Conservation (phyloP, 2,888 invertebrate species). For the Amphipoea oculea region DNA sequence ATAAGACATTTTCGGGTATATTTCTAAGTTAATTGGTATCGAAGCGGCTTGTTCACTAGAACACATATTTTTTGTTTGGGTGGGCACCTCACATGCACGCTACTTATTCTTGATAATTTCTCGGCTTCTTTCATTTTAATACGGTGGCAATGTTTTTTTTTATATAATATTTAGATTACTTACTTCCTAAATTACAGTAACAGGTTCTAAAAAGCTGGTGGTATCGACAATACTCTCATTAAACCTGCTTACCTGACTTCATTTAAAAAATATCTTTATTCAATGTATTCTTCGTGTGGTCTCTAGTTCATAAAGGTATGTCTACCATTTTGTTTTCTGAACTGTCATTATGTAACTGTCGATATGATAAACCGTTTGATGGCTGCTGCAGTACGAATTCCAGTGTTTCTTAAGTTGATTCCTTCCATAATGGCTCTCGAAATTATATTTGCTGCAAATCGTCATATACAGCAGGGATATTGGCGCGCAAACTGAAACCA, state of each 20-base stretch:
- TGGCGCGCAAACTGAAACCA: too few relatives aligned
- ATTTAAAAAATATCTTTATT: constrained; percentile 21
- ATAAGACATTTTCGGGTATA: constrained; percentile 79
- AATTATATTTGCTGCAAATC: too few relatives aligned
- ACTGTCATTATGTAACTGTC: too few relatives aligned
- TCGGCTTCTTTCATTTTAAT: constrained; percentile 37
- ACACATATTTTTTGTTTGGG: constrained; percentile 76
- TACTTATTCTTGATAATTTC: constrained; percentile 32
- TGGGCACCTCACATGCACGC: constrained; percentile 72
- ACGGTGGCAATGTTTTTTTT: constrained; percentile 42
- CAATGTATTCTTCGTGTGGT: constrained; percentile 18
- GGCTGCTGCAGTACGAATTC: too few relatives aligned
- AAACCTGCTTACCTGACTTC: constrained; percentile 1
- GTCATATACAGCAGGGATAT: too few relatives aligned
- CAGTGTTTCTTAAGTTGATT: too few relatives aligned
- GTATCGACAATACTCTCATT: constrained; percentile 25
- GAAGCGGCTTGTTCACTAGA: constrained; percentile 73
- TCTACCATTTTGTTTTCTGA: not conserved
- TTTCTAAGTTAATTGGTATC: constrained; percentile 82
- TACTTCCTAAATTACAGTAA: constrained; percentile 19
- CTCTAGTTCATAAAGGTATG: not conserved
- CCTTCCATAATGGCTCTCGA: too few relatives aligned
- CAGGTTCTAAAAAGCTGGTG: constrained; percentile 25
- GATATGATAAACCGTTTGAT: too few relatives aligned
- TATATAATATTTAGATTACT: constrained; percentile 32